phyloP scores from a whole-genome alignment of 2,888 invertebrate genomes.

The Scaptomyza tumidula region DNA sequence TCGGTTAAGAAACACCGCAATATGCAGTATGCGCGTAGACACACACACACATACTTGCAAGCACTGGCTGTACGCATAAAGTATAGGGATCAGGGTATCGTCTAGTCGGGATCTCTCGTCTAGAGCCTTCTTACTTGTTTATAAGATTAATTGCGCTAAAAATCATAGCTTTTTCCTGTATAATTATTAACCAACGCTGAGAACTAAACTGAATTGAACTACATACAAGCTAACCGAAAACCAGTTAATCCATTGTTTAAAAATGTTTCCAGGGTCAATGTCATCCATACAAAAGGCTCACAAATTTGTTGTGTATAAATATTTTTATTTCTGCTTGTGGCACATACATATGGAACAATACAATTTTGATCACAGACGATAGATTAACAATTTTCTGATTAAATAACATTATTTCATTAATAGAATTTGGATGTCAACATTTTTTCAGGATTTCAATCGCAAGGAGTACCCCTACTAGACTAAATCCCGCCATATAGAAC shows the following conservation, averaged over 20 bases:
- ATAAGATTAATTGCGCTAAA: slow-evolving; percentile 32
- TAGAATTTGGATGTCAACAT: too few species aligned
- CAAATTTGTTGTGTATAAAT: neutral
- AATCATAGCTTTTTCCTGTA: slow-evolving; percentile 18
- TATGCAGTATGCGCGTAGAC: too few species aligned
- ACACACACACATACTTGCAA: too few species aligned
- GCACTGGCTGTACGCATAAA: too few species aligned
- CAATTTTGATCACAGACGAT: slow-evolving; percentile 9
- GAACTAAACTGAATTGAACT: slow-evolving; percentile 37
- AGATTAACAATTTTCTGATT: neutral
- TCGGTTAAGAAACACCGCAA: too few species aligned
- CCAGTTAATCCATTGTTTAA: slow-evolving; percentile 34
- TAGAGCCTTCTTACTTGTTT: too few species aligned
- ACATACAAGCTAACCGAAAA: slow-evolving; percentile 15
- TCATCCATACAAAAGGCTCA: slow-evolving; percentile 1
- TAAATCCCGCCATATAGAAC: slow-evolving; percentile 25
- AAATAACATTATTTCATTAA: neutral
- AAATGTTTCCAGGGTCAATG: slow-evolving; percentile 5
- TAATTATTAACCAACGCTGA: slow-evolving; percentile 27
- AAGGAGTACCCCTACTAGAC: slow-evolving; percentile 30
- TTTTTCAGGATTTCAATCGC: neutral
- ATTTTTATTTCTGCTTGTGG: neutral
- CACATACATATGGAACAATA: neutral
- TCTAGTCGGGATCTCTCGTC: too few species aligned
- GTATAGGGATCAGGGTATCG: too few species aligned